Conservation (phyloP, 2,888 invertebrate genomes). For the Patella ulyssiponensis region DNA sequence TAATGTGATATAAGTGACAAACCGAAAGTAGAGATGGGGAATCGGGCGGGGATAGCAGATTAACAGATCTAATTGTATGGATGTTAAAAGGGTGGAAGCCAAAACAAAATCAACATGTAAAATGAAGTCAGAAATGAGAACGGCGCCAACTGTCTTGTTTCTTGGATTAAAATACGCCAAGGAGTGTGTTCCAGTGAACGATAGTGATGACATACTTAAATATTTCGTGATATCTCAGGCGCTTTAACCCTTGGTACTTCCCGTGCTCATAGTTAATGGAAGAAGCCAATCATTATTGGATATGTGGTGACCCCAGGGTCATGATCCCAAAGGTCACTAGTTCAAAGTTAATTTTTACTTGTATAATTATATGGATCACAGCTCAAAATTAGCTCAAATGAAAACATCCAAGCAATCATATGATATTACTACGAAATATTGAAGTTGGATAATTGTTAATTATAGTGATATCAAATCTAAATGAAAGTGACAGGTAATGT, state of each 20-base stretch:
- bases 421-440: too few relatives aligned
- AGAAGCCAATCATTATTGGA: not conserved
- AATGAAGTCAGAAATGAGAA: not conserved
- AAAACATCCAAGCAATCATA: too few relatives aligned
- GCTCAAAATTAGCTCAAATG: too few relatives aligned
- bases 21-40: conserved; percentile 5
- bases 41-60: not conserved
- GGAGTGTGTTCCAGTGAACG: not conserved
- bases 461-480: too few relatives aligned
- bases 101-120: not conserved
- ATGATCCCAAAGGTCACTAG: too few relatives aligned
- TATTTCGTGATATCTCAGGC: conserved; percentile 7
- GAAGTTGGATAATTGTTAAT: too few relatives aligned
- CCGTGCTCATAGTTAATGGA: not conserved
- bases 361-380: too few relatives aligned
- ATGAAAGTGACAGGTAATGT: too few relatives aligned
- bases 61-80: too few relatives aligned
- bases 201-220: not conserved
- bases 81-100: not conserved
- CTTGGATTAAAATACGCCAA: not conserved
- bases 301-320: not conserved
- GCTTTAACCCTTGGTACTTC: not conserved
- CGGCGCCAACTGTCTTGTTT: not conserved
- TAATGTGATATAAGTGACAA: conserved; percentile 22
- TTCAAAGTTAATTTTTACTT: too few relatives aligned